A percentile compares a stretch with the other conserved stretches of the same genome.
Evolutionary conservation across 2,113 vertebrate genomes (phyloP).

Genomic region (Embiotoca jacksoni): DNA sequence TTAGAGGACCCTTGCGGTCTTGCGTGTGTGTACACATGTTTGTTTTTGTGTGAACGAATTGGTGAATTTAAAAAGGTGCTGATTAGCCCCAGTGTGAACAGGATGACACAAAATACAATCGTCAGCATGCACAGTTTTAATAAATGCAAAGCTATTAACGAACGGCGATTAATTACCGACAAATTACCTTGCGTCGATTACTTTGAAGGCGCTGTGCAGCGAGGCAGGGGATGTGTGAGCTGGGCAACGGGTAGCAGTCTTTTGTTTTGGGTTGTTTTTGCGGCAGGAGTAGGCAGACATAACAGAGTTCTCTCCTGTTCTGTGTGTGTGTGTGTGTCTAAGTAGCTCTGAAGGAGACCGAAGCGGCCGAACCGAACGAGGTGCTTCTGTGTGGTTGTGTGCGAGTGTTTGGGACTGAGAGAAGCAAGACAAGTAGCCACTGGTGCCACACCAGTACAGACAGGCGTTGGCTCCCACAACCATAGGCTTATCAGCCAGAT

Average conservation of each 20-base stretch:
- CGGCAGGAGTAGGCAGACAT: constrained; percentile 18
- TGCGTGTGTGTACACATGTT: constrained; percentile 28
- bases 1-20: constrained; percentile 33
- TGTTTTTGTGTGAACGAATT: constrained; percentile 26
- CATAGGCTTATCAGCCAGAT: constrained; percentile 53
- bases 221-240: constrained; percentile 41
- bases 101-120: constrained; percentile 17
- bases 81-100: constrained; percentile 33
- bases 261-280: constrained; percentile 63
- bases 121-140: constrained; percentile 56
- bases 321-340: constrained; percentile 28
- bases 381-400: constrained; percentile 29
- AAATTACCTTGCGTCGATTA: constrained; percentile 77
- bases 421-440: constrained; percentile 38
- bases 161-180: constrained; percentile 64
- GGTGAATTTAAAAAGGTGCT: constrained; percentile 20
- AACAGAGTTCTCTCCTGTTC: constrained; percentile 38
- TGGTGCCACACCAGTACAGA: constrained; percentile 57
- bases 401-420: constrained; percentile 14
- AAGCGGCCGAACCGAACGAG: constrained; percentile 31
- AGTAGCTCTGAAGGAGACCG: constrained; percentile 46
- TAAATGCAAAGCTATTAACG: constrained; percentile 55
- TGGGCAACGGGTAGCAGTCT: constrained; percentile 47
- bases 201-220: constrained; percentile 50
- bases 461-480: constrained; percentile 53